phyloP scores from a whole-genome alignment of 1,140 invertebrate genomes.

The Pantala flavescens region DNA sequence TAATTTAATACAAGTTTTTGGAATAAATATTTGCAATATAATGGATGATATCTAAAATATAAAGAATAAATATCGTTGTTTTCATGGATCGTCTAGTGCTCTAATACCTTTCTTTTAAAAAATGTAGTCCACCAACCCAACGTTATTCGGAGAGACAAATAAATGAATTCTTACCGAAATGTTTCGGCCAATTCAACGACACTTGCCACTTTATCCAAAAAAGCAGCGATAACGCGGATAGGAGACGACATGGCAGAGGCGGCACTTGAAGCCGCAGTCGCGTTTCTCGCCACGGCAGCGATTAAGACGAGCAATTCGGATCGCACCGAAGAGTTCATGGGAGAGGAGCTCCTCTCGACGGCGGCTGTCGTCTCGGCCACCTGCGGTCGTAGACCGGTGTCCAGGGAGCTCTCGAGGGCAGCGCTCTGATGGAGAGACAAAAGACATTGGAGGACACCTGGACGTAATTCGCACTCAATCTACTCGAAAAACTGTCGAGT shows the following conservation, averaged over 20 bases:
- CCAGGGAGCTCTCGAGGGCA: constrained; percentile 46
- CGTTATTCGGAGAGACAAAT: too few species aligned
- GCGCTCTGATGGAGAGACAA: constrained; percentile 32
- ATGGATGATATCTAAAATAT: too few species aligned
- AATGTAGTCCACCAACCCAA: too few species aligned
- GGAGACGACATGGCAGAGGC: not conserved
- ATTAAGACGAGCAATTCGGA: constrained; percentile 51
- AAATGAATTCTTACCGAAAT: not conserved
- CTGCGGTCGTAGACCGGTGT: constrained; percentile 52
- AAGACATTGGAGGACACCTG: too few species aligned
- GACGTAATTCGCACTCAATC: too few species aligned
- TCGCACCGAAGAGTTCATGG: constrained; percentile 54
- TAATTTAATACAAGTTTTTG: too few species aligned
- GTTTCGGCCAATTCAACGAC: not conserved
- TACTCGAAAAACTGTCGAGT: too few species aligned
- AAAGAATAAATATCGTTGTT: too few species aligned
- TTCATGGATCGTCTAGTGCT: too few species aligned
- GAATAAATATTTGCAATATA: too few species aligned
- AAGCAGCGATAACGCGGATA: not conserved
- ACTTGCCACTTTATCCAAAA: not conserved
- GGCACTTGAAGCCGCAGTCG: constrained; percentile 48
- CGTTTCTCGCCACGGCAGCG: constrained; percentile 56
- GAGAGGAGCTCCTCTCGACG: constrained; percentile 39
- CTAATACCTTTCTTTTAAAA: too few species aligned
- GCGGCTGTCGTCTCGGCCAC: constrained; percentile 57